Conservation (phyloP, 2,888 invertebrate species). For the Acanthopleura granulata region DNA sequence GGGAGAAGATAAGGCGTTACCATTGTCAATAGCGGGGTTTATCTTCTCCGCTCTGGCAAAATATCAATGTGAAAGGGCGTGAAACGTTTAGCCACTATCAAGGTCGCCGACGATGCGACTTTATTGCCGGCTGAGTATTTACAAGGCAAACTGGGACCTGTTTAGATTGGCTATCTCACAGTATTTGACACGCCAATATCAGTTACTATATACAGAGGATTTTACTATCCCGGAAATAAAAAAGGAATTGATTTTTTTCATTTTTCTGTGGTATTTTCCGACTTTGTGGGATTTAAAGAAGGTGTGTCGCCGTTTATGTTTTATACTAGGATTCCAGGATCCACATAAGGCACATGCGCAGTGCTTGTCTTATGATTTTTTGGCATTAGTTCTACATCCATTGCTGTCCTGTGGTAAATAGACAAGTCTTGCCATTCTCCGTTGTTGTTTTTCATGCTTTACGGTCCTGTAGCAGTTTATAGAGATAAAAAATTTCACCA, state of each 20-base stretch:
- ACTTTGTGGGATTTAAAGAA: neutral
- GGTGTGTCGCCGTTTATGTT: neutral
- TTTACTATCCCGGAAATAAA: neutral
- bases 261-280: neutral
- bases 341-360: no score
- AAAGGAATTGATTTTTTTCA: neutral
- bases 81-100: constrained; percentile 1
- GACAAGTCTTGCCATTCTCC: no score
- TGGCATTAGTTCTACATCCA: no score
- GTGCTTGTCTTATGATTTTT: no score
- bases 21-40: neutral
- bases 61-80: constrained; percentile 7
- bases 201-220: neutral
- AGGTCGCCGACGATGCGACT: neutral
- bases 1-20: neutral
- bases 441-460: no score
- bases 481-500: no score
- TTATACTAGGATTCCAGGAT: no score
- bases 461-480: no score
- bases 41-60: constrained; percentile 1
- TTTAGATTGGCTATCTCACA: constrained; percentile 1
- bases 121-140: neutral
- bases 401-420: no score
- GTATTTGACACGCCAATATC: neutral
- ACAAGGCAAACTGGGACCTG: neutral